Percentiles rank a stretch among this genome's conserved stretches.
phyloP scores from a whole-genome alignment of 2,888 invertebrate genomes.

The Eremobia ochroleuca region DNA sequence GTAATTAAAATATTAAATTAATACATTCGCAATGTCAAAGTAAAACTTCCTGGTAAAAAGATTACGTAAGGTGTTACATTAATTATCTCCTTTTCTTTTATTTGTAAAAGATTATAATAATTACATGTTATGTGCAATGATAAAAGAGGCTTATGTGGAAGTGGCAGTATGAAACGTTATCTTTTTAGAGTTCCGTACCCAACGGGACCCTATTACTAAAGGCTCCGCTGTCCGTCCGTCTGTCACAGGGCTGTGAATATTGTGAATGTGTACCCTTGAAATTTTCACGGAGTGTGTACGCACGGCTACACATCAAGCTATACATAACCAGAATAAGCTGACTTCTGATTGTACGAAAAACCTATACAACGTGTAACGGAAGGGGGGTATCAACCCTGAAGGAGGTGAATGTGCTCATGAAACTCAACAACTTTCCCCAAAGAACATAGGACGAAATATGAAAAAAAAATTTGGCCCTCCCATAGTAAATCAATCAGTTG shows the following conservation, averaged over 20 bases:
- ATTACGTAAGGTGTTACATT: constrained; percentile 49
- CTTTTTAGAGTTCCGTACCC: not conserved
- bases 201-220: not conserved
- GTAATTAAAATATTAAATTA: constrained; percentile 48
- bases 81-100: constrained; percentile 33
- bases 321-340: no score
- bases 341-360: no score
- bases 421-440: no score
- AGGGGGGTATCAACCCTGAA: no score
- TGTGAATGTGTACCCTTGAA: not conserved
- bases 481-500: no score
- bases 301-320: no score
- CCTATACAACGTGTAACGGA: no score
- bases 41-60: constrained; percentile 50
- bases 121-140: constrained; percentile 22
- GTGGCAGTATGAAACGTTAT: not conserved
- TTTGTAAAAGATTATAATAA: constrained; percentile 43
- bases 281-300: not conserved
- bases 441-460: no score
- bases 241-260: not conserved
- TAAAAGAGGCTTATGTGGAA: constrained; percentile 29
- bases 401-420: no score
- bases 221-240: not conserved
- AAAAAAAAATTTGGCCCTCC: no score
- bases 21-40: constrained; percentile 49